Evolutionary conservation across 2,797 vertebrate species (phyloP), one percentile per base, ranked within the genome.

Genomic region (Glyptemys insculpta): DNA sequence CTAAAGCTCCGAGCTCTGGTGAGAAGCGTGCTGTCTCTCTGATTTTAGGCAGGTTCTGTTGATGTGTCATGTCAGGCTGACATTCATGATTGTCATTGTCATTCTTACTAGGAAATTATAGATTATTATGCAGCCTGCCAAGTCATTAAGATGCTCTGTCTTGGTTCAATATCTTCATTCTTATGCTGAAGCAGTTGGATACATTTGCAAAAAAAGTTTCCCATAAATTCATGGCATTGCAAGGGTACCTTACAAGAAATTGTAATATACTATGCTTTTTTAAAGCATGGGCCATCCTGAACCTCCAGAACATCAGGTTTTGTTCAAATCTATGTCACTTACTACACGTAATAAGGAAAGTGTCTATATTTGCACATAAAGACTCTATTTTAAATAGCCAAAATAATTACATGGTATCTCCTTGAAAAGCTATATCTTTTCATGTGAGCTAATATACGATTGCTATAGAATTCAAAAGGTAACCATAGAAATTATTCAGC

Each of bases 161-260:
- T 94, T 91, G 88, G 92, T 95, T 96, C 94, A 89, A 16, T 96
- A 65, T 88, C 83, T 92, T 95, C 81, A 85, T 88, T 93, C 95
- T 94, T 91, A 57, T 92, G 83, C 92, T 82, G 62, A n/a, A 44
- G 56, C 87, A 23, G 62, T 53, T 85, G 88, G 52, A 54, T 83
- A 85, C 49, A 79, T 90, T 81, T 29, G 87, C 85, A 57, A 62
- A 79, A 83, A 86, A 93, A 90, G 25, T 57, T 91, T 85, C 79
- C 72, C 87, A 21, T 56, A 65, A 94, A 92, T 91, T 91, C 93
- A 85, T 87, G 82, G 74, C 84, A 86, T 41, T 62, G 80, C 84
- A 94, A 94, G 52, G 65, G 41, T 90, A 10, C 53, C 62, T 85
- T 87, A 47, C 79, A 87, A 94, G 79, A n/a, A 92, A n/a, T 34